These are phyloP conservation scores for Ianthella basta DNA, from an alignment of 37 sponge, comb jelly and placozoan species.

Conservation along the genomic window DNA sequence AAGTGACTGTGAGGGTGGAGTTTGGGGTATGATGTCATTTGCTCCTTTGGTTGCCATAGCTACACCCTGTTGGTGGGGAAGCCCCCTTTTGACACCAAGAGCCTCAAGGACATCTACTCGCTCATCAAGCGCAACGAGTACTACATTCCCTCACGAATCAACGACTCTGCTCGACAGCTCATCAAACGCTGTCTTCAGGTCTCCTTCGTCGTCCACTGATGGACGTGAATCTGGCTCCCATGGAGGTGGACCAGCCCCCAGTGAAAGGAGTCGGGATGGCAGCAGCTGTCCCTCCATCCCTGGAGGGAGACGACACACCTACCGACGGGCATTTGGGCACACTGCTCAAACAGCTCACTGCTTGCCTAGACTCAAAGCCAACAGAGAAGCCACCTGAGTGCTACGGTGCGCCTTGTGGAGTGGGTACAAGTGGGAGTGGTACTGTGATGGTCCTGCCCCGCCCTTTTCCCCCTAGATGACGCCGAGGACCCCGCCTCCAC, in stretches of 20 bases:
- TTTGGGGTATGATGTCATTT: not conserved
- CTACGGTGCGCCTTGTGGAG: slow-evolving; percentile 41
- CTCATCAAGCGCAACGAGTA: slow-evolving; percentile 88
- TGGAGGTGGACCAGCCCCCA: not conserved
- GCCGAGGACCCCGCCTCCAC: slow-evolving; percentile 84
- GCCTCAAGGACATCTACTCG: slow-evolving; percentile 88
- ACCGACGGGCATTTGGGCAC: slow-evolving; percentile 73
- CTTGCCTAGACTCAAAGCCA: slow-evolving; percentile 61
- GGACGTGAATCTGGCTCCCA: slow-evolving; percentile 7
- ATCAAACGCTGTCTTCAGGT: slow-evolving; percentile 50
- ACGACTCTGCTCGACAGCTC: slow-evolving; percentile 64
- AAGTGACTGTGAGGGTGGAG: not conserved
- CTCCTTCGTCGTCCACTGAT: not conserved
- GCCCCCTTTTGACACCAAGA: slow-evolving; percentile 95
- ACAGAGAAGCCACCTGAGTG: slow-evolving; percentile 32
- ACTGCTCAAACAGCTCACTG: slow-evolving; percentile 65
- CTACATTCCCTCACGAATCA: slow-evolving; percentile 77
- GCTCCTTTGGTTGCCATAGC: slow-evolving; percentile 28
- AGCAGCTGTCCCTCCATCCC: not conserved
- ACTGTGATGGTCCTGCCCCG: not conserved
- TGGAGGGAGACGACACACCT: slow-evolving; percentile 28
- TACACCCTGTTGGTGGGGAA: slow-evolving; percentile 89
- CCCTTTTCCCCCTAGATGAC: slow-evolving; percentile 63
- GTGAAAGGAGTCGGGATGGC: not conserved
- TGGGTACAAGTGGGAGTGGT: not conserved